These are phyloP conservation scores for Platichthys stellatus DNA, from an alignment of 2,113 vertebrate species.

Conservation along the genomic window DNA sequence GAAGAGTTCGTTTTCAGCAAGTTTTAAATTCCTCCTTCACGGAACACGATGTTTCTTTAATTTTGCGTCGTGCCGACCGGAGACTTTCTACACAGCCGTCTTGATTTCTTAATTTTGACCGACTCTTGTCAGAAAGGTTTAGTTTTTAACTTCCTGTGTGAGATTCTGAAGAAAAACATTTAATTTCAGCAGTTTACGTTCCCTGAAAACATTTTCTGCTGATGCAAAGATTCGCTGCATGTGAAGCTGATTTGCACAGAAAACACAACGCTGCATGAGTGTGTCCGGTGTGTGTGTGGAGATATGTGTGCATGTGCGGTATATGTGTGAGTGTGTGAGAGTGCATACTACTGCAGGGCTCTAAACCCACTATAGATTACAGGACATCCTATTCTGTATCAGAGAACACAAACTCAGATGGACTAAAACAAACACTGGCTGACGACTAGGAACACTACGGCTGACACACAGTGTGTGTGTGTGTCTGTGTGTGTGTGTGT, in stretches of 20 bases:
- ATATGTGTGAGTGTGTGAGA: constrained; percentile 15
- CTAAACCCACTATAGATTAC: constrained; percentile 50
- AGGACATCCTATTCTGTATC: constrained; percentile 63
- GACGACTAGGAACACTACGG: constrained; percentile 47
- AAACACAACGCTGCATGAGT: neutral
- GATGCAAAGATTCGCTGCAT: neutral
- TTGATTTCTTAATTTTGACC: too few relatives aligned
- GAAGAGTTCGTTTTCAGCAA: too few relatives aligned
- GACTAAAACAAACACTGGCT: constrained; percentile 68
- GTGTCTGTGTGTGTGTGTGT: neutral
- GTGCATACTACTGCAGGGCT: constrained; percentile 29
- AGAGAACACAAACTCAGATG: constrained; percentile 60
- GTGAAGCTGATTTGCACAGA: constrained; percentile 1
- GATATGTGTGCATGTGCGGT: too few relatives aligned
- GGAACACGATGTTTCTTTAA: too few relatives aligned
- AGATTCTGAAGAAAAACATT: neutral
- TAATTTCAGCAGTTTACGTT: neutral
- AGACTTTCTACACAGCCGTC: too few relatives aligned
- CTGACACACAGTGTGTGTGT: constrained; percentile 7
- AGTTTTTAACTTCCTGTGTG: neutral
- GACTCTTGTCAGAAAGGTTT: neutral
- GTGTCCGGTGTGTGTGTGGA: neutral
- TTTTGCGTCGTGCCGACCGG: too few relatives aligned
- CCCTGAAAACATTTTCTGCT: constrained; percentile 2
- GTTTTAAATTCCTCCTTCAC: too few relatives aligned